Base-by-base conservation (phyloP, 2,797 vertebrate species). In the Acanthurus tractus region DNA sequence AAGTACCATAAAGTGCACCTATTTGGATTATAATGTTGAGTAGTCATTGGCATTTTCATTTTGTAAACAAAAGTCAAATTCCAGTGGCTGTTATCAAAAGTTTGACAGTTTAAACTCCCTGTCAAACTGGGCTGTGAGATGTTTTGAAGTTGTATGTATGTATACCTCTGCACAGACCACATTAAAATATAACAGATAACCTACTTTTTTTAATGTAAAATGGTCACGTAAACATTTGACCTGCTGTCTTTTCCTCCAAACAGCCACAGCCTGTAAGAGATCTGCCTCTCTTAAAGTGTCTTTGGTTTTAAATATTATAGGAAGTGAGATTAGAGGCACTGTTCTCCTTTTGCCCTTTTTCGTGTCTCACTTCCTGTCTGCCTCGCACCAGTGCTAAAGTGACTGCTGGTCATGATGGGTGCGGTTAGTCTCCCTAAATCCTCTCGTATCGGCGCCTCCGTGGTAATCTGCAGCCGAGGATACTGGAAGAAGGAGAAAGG, bases 391-490 rank as follows among this genome's bases (percentile, higher is more conserved):
- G 14, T 0, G 1, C 5, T 4, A 49, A 20, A 0, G 22, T n/a
- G 42, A 36, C 14, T 22, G 2, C 29, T 15, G 23, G 7, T 7
- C 4, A 48, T 0, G 18, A 6, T 18, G 8, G 0, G 7, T 13
- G 46, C 9, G 29, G 3, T 93, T 82, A 85, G 64, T 88, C 79
- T 18, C 61, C 83, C 61, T 71, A 72, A 71, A 93, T 88, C 54
- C 62, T 86, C 49, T 85, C 66, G 13, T 90, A 87, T 18, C 18
- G 55, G 11, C 1, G 29, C 6, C n/a, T 85, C 50, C 11, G 70
- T 40, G 74, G 64, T 8, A 67, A 73, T 59, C 91, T 91, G 59
- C 87, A 95, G 48, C 94, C 92, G 3, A 95, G 59, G 25, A 95
- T 57, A 17, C 93, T 94, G 71, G 25, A 78, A 58, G n/a, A 36